A percentile compares a stretch with the other conserved stretches of the same genome.
phyloP scores from a whole-genome alignment of 2,888 invertebrate species.

The Gastrophysa polygoni region DNA sequence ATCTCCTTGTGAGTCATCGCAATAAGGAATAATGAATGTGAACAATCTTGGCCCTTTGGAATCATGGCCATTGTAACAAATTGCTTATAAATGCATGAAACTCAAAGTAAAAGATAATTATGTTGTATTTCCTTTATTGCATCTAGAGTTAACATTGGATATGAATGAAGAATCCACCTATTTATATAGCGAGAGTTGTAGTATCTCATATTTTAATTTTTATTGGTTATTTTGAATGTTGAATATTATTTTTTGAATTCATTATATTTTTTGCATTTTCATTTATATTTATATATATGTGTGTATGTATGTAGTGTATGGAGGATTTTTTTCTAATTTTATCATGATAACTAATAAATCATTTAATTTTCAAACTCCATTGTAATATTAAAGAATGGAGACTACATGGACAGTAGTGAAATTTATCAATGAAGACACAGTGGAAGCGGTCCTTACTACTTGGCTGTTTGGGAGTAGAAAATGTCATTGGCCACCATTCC shows the following conservation, averaged over 20 bases:
- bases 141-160: background rate
- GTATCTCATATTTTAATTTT: no score
- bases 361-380: background rate
- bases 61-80: background rate
- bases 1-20: slow-evolving; percentile 3
- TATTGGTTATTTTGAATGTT: no score
- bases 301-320: background rate
- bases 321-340: background rate
- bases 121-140: background rate
- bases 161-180: no score
- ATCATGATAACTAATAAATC: background rate
- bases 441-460: background rate
- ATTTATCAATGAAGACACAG: background rate
- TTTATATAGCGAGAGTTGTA: no score
- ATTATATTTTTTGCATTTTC: no score
- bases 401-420: background rate
- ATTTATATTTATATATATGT: no score
- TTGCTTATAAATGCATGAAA: slow-evolving; percentile 13
- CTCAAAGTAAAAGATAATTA: slow-evolving; percentile 1
- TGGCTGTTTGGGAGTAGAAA: background rate
- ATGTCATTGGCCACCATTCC: background rate
- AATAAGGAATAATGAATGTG: background rate
- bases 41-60: slow-evolving; percentile 1
- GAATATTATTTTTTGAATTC: no score
- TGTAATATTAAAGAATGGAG: background rate